Conservation (phyloP, 2,888 invertebrate species). For the Cabera pusaria region DNA sequence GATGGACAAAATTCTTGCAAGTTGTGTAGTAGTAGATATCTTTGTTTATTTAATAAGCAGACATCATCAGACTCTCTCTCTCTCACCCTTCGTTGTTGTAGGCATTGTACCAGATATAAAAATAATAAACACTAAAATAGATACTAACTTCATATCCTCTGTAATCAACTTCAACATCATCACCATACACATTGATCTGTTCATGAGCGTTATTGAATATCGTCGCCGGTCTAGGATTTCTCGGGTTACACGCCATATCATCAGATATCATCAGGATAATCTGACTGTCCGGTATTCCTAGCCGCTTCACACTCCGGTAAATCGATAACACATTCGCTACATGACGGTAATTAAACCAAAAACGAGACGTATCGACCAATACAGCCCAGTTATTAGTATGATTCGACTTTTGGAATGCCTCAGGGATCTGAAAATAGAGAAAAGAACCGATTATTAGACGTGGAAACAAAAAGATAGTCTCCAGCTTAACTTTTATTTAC, state of each 20-base stretch:
- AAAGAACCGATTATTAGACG: too few relatives aligned
- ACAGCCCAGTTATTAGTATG: slow-evolving; percentile 99
- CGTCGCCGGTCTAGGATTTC: slow-evolving; percentile 98
- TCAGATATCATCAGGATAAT: slow-evolving; percentile 99
- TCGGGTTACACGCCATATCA: slow-evolving; percentile 99
- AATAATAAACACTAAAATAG: not conserved
- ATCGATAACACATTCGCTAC: slow-evolving; percentile 99
- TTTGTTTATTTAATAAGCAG: too few relatives aligned
- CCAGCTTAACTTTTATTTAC: slow-evolving; percentile 8
- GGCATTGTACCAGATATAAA: too few relatives aligned
- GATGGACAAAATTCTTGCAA: too few relatives aligned
- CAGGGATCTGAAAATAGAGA: slow-evolving; percentile 68
- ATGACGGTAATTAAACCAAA: slow-evolving; percentile 99
- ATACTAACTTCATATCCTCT: slow-evolving; percentile 92
- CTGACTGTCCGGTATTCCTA: slow-evolving; percentile 99
- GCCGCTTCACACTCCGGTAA: slow-evolving; percentile 97
- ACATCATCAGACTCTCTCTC: too few relatives aligned
- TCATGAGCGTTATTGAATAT: slow-evolving; percentile 99
- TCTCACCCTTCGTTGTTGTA: too few relatives aligned
- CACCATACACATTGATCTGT: slow-evolving; percentile 99
- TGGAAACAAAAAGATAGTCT: not conserved
- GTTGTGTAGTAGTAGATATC: too few relatives aligned
- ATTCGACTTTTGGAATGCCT: slow-evolving; percentile 84
- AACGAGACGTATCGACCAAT: slow-evolving; percentile 98
- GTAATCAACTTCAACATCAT: slow-evolving; percentile 99